Evolutionary conservation across 2,888 invertebrate genomes (phyloP).

Genomic region (Stenodera caucasica): DNA sequence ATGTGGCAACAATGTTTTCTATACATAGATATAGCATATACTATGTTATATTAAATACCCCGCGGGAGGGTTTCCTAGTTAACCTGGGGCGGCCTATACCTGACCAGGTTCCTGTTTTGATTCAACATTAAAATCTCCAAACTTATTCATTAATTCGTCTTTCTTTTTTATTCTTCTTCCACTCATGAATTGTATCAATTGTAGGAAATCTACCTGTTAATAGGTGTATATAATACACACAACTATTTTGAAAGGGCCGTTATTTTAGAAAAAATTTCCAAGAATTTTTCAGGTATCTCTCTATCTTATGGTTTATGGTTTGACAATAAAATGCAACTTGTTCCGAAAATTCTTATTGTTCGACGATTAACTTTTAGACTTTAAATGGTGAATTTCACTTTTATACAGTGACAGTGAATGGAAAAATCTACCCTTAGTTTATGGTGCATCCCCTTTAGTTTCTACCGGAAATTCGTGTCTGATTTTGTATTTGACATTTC

Average conservation of each 20-base stretch:
- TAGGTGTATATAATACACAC: too few species aligned
- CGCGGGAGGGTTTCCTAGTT: slow-evolving; percentile 55
- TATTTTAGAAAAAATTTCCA: neutral
- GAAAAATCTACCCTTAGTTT: neutral
- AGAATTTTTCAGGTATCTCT: neutral
- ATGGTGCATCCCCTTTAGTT: neutral
- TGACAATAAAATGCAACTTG: neutral
- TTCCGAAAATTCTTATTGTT: neutral
- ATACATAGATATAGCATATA: neutral
- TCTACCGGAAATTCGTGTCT: neutral
- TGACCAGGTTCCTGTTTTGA: slow-evolving; percentile 42
- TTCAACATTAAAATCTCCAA: slow-evolving; percentile 39
- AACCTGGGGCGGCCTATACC: slow-evolving; percentile 50
- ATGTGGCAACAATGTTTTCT: neutral
- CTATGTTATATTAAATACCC: slow-evolving; percentile 40
- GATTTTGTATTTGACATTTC: slow-evolving; percentile 5
- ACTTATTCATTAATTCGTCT: slow-evolving; percentile 11
- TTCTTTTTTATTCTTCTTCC: slow-evolving; percentile 8
- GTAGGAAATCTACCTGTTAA: neutral
- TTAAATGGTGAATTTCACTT: neutral
- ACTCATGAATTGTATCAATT: neutral
- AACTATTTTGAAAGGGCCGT: too few species aligned
- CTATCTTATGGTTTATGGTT: neutral
- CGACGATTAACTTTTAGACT: neutral
- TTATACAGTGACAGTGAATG: neutral